Evolutionary conservation across 2,888 invertebrate species (phyloP).

Genomic region (Macrosiphum euphorbiae): DNA sequence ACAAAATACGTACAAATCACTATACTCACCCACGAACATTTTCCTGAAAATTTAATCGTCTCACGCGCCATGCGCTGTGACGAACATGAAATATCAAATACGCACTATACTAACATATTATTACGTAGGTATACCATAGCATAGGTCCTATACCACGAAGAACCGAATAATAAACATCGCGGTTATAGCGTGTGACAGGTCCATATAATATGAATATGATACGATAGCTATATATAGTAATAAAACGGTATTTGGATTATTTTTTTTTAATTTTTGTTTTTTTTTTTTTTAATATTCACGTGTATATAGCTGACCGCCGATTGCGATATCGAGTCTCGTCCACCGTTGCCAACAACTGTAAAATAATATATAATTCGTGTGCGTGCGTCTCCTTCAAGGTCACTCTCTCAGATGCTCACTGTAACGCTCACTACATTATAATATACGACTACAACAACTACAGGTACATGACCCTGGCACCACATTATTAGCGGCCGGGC

Average conservation of each 20-base stretch:
- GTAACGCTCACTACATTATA: neutral
- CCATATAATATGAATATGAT: neutral
- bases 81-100: no score
- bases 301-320: neutral
- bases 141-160: no score
- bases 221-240: neutral
- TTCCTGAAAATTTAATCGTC: neutral
- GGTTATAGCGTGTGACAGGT: neutral
- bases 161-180: neutral
- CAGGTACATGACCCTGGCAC: constrained; percentile 49
- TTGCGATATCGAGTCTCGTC: constrained; percentile 19
- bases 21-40: neutral
- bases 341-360: constrained; percentile 2
- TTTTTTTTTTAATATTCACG: neutral
- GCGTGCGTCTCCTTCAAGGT: constrained; percentile 81
- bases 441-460: neutral
- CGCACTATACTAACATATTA: no score
- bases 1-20: neutral
- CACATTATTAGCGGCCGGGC: constrained; percentile 29
- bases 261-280: neutral
- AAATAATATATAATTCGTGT: constrained; percentile 11
- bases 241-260: neutral
- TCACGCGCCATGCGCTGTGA: neutral
- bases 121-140: no score
- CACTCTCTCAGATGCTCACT: neutral